Conservation (phyloP, 2,113 vertebrate genomes). For the Noturus placidus region DNA sequence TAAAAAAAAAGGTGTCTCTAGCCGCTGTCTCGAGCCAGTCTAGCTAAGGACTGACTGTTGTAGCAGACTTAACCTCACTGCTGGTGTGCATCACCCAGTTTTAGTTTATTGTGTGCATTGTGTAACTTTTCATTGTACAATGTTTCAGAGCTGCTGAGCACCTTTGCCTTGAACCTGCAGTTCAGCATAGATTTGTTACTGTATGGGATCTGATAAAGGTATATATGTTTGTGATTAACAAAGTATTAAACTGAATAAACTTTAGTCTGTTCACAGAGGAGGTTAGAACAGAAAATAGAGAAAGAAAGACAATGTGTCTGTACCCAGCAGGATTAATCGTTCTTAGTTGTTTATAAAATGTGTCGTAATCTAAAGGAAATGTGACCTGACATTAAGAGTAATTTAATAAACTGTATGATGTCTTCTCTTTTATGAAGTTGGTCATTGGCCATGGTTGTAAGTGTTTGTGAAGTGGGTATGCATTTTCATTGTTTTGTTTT, state of each 20-base stretch:
- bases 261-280: neutral
- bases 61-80: constrained; percentile 69
- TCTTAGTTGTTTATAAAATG: neutral
- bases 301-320: neutral
- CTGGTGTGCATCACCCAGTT: constrained; percentile 57
- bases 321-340: neutral
- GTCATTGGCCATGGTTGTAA: neutral
- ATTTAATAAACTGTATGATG: neutral
- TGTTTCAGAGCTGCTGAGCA: neutral
- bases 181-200: constrained; percentile 2
- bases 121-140: constrained; percentile 43
- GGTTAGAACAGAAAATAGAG: neutral
- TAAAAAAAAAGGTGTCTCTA: constrained; percentile 75
- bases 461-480: neutral
- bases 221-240: neutral
- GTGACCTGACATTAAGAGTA: neutral
- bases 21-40: constrained; percentile 59
- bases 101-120: constrained; percentile 54
- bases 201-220: neutral
- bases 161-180: neutral
- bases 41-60: constrained; percentile 70
- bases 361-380: neutral
- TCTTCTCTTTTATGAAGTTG: neutral
- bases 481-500: neutral
- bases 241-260: neutral